Base-by-base conservation (phyloP, 2,797 vertebrate genomes). In the Lemur catta region DNA sequence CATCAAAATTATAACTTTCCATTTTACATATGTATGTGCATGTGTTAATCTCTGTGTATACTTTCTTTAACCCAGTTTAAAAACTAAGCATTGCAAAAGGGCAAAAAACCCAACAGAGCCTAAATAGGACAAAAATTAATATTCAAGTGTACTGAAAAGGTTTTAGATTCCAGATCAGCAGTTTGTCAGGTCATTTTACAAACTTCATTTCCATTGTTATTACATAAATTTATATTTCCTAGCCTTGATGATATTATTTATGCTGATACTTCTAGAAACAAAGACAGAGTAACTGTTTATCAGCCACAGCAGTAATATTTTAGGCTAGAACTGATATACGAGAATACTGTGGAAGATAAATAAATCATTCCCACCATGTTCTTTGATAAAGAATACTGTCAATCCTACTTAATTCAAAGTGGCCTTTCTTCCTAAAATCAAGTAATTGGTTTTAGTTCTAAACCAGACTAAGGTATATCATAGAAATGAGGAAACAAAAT, bases 121-220 rank as follows among this genome's bases (percentile, higher is more conserved):
- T 84, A 84, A 89, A 82, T 7, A 26, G 38, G 30, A 75, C 13
- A 94, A 91, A 94, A 88, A 91, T 84, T 87, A 79, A 93, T 80
- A 35, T 90, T 91, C 20, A 90, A 76, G 74, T 75, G 43, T 80
- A 84, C 55, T 81, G n/a, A 38, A 90, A 92, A 55, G 63, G 11
- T 71, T 91, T 88, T 79, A 88, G 26, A 94, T 52, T 84, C 17
- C 7, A 76, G 50, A 89, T 76, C 67, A 89, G 17, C 22, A 89
- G 55, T 89, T 89, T 71, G 35, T 85, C 86, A 93, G 12, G 35
- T 78, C 41, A 93, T 74, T 93, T 63, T 67, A 52, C n/a, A 84
- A 81, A 78, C 22, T 80, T 91, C 28, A 89, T 93, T 93, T 93
- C 48, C 55, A 91, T 48, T 78, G 61, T 84, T 89, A 85, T 33